Conservation (phyloP, 1,140 invertebrate genomes). For the Idris sp. region DNA sequence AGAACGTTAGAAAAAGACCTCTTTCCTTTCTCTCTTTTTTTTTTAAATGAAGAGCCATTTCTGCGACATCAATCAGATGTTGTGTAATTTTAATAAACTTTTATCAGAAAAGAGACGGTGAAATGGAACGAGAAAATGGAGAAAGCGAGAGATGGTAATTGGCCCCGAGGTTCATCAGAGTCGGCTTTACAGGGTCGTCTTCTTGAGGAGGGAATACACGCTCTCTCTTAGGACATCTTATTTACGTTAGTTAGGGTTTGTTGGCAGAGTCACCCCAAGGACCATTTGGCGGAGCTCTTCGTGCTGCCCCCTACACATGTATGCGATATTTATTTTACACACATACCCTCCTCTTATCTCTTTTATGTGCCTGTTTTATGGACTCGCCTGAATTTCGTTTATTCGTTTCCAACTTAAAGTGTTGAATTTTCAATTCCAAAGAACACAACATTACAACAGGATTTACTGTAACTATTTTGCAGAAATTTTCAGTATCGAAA, state of each 20-base stretch:
- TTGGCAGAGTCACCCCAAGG: constrained; percentile 74
- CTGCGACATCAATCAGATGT: constrained; percentile 27
- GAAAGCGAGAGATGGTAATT: constrained; percentile 60
- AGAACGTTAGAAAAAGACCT: too few species aligned
- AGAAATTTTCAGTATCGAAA: too few species aligned
- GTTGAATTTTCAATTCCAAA: too few species aligned
- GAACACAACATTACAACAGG: too few species aligned
- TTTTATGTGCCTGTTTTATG: constrained; percentile 40
- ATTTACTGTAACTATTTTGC: too few species aligned
- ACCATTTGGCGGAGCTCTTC: constrained; percentile 64
- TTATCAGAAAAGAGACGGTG: constrained; percentile 37
- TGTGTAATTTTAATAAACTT: constrained; percentile 60
- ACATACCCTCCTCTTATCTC: constrained; percentile 41
- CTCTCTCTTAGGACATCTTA: constrained; percentile 73
- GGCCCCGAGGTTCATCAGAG: constrained; percentile 65
- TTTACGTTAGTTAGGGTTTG: constrained; percentile 78
- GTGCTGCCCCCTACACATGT: constrained; percentile 35
- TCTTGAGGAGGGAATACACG: constrained; percentile 45
- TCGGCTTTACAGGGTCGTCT: constrained; percentile 61
- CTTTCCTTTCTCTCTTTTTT: too few species aligned
- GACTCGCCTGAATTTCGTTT: constrained; percentile 44
- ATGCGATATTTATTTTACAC: constrained; percentile 32
- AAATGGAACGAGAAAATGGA: constrained; percentile 14
- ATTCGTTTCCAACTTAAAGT: constrained; percentile 39
- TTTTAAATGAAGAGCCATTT: too few species aligned